phyloP scores from a whole-genome alignment of 2,797 vertebrate genomes.

The Rhyacichthys aspro region DNA sequence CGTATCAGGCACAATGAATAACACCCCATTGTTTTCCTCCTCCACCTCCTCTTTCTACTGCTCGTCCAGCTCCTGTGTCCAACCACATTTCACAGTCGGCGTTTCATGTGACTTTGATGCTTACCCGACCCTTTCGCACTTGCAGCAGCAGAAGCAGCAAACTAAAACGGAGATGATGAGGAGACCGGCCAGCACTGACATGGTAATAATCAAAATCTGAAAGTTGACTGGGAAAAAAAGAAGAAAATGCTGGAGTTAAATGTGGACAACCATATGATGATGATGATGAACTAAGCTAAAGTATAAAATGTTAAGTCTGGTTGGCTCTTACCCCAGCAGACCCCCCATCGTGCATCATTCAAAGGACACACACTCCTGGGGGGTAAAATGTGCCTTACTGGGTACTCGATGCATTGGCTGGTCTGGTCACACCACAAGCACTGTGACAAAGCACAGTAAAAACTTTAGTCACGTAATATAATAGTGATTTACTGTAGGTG shows the following conservation, averaged over 20 bases:
- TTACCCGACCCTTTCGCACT: constrained; percentile 82
- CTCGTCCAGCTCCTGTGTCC: constrained; percentile 24
- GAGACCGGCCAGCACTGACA: constrained; percentile 85
- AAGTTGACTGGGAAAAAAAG: constrained; percentile 86
- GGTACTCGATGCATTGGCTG: constrained; percentile 86
- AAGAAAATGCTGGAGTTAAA: neutral
- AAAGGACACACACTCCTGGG: constrained; percentile 82
- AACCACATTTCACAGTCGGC: constrained; percentile 40
- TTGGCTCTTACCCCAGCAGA: constrained; percentile 90
- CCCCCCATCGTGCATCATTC: constrained; percentile 88
- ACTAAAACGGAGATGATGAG: constrained; percentile 80
- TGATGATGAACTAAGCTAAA: neutral
- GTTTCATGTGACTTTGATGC: constrained; percentile 54
- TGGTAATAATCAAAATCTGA: constrained; percentile 88
- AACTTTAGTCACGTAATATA: neutral
- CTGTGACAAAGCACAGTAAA: constrained; percentile 69
- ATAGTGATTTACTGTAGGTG: neutral
- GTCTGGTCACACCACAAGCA: constrained; percentile 91
- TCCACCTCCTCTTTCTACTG: constrained; percentile 25
- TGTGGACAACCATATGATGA: neutral
- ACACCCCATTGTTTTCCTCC: constrained; percentile 59
- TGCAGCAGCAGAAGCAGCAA: constrained; percentile 88
- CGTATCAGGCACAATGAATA: constrained; percentile 68
- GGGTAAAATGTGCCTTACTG: constrained; percentile 84
- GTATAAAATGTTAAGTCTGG: neutral